Evolutionary conservation across 2,888 invertebrate genomes (phyloP).

Genomic region (Campoplex capitator): DNA sequence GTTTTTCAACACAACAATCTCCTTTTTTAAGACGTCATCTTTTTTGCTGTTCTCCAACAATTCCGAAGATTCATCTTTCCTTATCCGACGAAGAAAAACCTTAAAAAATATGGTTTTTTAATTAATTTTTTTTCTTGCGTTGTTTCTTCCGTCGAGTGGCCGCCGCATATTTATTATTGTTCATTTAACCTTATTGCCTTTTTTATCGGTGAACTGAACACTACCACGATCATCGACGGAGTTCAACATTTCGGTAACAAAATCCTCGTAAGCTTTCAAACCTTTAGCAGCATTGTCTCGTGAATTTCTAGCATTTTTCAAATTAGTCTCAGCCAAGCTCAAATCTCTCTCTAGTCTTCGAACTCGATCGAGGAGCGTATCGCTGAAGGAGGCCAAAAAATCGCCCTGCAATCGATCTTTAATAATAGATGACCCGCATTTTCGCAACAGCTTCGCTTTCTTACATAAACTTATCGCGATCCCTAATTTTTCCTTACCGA

Average conservation of each 20-base stretch:
- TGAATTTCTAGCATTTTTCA: slow-evolving; percentile 61
- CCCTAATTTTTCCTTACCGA: not conserved
- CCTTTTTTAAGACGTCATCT: slow-evolving; percentile 31
- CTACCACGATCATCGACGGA: slow-evolving; percentile 60
- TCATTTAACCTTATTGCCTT: slow-evolving; percentile 62
- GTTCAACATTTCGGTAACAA: slow-evolving; percentile 68
- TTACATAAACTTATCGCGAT: slow-evolving; percentile 2
- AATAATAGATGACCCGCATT: slow-evolving; percentile 56
- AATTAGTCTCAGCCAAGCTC: slow-evolving; percentile 62
- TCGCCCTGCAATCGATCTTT: slow-evolving; percentile 64
- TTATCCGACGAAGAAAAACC: slow-evolving; percentile 62
- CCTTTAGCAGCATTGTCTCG: slow-evolving; percentile 61
- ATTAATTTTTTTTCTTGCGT: not conserved
- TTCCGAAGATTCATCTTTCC: slow-evolving; percentile 6
- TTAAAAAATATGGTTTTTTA: slow-evolving; percentile 3
- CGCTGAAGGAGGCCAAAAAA: slow-evolving; percentile 67
- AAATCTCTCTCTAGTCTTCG: slow-evolving; percentile 68
- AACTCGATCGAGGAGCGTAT: slow-evolving; percentile 67
- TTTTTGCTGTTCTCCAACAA: not conserved
- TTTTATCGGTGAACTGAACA: slow-evolving; percentile 68
- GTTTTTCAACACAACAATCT: slow-evolving; percentile 51
- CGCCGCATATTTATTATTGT: not conserved
- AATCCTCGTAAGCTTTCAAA: slow-evolving; percentile 67
- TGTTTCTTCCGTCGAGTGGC: not conserved
- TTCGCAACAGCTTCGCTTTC: slow-evolving; percentile 8